A percentile compares a stretch with the other conserved stretches of the same genome.
These are phyloP conservation scores for Rugalucina vietnamica DNA, from an alignment of 2,888 invertebrate species.

Conservation along the genomic window DNA sequence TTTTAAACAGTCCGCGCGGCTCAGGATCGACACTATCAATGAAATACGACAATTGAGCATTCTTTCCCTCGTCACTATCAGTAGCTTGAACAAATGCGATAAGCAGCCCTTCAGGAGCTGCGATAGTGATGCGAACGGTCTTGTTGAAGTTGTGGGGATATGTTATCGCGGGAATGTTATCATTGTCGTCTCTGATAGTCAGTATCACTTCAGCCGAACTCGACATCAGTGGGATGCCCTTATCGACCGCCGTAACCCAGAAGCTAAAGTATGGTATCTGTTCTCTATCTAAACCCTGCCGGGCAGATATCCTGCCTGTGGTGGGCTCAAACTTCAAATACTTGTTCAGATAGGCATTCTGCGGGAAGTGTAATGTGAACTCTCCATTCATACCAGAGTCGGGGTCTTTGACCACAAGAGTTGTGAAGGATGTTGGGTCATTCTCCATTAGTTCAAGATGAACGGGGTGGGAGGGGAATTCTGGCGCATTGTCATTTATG, in stretches of 20 bases:
- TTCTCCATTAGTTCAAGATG: conserved; percentile 95
- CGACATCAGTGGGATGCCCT: conserved; percentile 87
- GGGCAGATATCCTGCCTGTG: conserved; percentile 93
- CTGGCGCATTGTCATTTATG: conserved; percentile 97
- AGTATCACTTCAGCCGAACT: conserved; percentile 96
- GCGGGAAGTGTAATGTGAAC: conserved; percentile 66
- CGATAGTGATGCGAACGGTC: conserved; percentile 72
- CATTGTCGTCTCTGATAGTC: conserved; percentile 97
- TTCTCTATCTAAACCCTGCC: conserved; percentile 93
- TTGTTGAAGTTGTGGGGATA: conserved; percentile 77
- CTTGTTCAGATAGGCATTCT: conserved; percentile 84
- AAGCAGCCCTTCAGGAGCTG: conserved; percentile 69
- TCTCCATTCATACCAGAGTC: conserved; percentile 96
- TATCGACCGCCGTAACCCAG: conserved; percentile 93
- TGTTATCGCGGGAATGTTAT: conserved; percentile 90
- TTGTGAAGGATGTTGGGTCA: conserved; percentile 94
- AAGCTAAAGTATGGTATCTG: conserved; percentile 93
- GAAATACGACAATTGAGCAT: conserved; percentile 96
- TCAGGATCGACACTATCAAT: conserved; percentile 89
- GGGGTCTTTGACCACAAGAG: conserved; percentile 95
- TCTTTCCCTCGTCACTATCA: conserved; percentile 96
- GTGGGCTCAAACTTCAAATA: conserved; percentile 87
- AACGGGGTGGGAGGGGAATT: conserved; percentile 96
- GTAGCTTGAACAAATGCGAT: conserved; percentile 90
- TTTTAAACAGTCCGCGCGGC: conserved; percentile 83